These are phyloP conservation scores for Empidonax alnorum DNA, from an alignment of 2,113 vertebrate species.

Conservation along the genomic window DNA sequence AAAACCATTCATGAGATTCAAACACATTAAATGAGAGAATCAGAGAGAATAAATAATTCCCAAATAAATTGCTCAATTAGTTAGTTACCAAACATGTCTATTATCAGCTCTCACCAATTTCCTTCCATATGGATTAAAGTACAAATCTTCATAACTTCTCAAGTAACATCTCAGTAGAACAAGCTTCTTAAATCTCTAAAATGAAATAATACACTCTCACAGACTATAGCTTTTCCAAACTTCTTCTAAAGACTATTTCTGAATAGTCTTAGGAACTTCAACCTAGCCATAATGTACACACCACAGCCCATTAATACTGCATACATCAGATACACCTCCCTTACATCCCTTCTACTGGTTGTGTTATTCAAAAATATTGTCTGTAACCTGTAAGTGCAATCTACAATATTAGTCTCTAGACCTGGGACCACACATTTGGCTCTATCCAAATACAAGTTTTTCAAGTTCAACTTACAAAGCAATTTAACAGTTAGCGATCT, in stretches of 20 bases:
- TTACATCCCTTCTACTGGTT: neutral
- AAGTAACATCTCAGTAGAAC: neutral
- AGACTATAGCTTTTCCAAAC: neutral
- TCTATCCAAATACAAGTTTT: neutral
- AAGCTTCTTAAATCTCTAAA: neutral
- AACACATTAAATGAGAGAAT: neutral
- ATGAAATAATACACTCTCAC: neutral
- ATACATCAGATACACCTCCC: neutral
- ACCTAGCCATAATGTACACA: neutral
- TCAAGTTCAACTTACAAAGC: neutral
- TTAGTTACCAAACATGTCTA: neutral
- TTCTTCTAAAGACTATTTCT: neutral
- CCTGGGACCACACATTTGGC: neutral
- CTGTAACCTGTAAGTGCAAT: neutral
- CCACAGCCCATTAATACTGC: neutral
- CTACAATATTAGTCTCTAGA: neutral
- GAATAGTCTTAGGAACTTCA: neutral
- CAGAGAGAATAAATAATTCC: neutral
- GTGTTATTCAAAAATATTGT: neutral
- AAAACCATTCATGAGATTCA: neutral
- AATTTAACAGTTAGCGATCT: neutral
- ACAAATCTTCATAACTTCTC: neutral
- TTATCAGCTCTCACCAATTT: neutral
- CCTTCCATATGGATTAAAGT: neutral
- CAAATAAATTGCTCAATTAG: neutral